A percentile compares a stretch with the other conserved stretches of the same genome.
phyloP scores from a whole-genome alignment of 2,888 invertebrate genomes.

The Lasiommata megera region DNA sequence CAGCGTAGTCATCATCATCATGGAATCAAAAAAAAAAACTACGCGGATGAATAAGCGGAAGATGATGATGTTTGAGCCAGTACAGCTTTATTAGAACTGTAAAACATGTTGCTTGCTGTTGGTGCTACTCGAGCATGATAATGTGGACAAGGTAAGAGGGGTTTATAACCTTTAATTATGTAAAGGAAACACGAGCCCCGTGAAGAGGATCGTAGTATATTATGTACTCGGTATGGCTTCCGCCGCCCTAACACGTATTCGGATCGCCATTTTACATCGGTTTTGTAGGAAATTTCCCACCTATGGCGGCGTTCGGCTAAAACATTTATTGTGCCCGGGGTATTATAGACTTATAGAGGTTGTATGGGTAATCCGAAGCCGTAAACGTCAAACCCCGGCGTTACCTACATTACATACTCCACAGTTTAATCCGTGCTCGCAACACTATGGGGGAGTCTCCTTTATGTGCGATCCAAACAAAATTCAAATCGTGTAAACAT shows the following conservation, averaged over 20 bases:
- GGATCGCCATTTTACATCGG: conserved; percentile 42
- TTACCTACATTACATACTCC: conserved; percentile 75
- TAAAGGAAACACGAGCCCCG: conserved; percentile 44
- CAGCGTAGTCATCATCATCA: too few relatives aligned
- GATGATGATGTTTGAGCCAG: too few relatives aligned
- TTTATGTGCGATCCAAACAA: background rate
- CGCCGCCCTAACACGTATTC: conserved; percentile 46
- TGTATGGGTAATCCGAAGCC: conserved; percentile 74
- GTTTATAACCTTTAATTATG: conserved; percentile 50
- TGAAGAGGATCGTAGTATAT: conserved; percentile 42
- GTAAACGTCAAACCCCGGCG: conserved; percentile 75
- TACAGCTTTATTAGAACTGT: too few relatives aligned
- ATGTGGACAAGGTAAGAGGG: background rate
- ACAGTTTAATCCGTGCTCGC: conserved; percentile 74
- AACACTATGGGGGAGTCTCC: conserved; percentile 37
- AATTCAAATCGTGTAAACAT: background rate
- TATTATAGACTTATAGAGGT: conserved; percentile 49
- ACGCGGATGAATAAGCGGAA: too few relatives aligned
- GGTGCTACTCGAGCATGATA: too few relatives aligned
- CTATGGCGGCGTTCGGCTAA: conserved; percentile 52
- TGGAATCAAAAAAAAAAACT: too few relatives aligned
- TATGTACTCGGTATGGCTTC: conserved; percentile 64
- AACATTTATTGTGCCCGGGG: conserved; percentile 76
- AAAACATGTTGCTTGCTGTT: too few relatives aligned
- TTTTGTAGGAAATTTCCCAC: conserved; percentile 41